Evolutionary conservation across 1,140 invertebrate genomes (phyloP), one percentile per base, ranked within the genome.

Genomic region (Brachionus manjavacas): DNA sequence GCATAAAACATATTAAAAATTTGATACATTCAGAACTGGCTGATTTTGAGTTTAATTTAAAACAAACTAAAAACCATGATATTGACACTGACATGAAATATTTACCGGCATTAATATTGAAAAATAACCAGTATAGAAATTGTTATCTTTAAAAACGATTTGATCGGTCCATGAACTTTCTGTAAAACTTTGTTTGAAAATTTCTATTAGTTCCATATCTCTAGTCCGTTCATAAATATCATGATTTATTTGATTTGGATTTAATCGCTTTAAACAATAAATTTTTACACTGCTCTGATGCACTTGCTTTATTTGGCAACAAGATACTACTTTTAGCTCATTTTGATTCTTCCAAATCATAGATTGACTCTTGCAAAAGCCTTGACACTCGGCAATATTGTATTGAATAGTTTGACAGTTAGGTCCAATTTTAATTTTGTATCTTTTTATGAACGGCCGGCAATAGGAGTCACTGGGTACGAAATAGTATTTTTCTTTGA

Each of bases 291-390:
- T 14, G 8, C 9, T 20, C 25, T 64, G 79, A 8, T 81, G 31
- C 0, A 46, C 52, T 20, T 68, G 55, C 35, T 81, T 60, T 12
- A 81, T 81, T 20, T 52, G 12, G 43, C 79, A 81, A 43, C 79
- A 81, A 25, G 78, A 55, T 39, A 80, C 20, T 7, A 31, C 11
- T 52, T 80, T 64, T n/a, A 80, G 23, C 39, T 80, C 78, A 23
- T 64, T 41, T 9, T 60, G 23, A 28, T 80, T 80, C 39, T 80
- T 80, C 78, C 78, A 80, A 7, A 80, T 64, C 49, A 80, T 80
- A 25, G 79, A 81, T 16, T 81, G 52, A 46, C 79, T 81, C 31
- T 35, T 81, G 39, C 79, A 81, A 68, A 64, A 81, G 8, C 79
- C 79, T 7, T 81, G n/a, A 28, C 79, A 81, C 43, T 81, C 79